Percentiles rank a stretch among this genome's conserved stretches.
These are phyloP conservation scores for Macrosoma leucophasiata DNA, from an alignment of 2,888 invertebrate species.

Conservation along the genomic window DNA sequence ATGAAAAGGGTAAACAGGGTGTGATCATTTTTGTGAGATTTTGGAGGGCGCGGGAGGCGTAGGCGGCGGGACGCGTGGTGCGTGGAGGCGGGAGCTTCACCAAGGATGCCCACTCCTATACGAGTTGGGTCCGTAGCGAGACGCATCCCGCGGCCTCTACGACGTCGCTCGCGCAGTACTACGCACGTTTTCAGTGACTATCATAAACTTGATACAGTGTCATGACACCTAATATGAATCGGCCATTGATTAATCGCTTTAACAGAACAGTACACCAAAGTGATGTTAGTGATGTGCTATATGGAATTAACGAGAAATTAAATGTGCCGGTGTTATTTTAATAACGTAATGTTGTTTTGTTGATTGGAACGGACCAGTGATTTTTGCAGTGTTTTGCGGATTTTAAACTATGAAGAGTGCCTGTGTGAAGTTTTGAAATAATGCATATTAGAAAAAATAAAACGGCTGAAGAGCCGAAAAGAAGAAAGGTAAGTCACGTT, in stretches of 20 bases:
- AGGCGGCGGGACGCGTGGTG: slow-evolving; percentile 30
- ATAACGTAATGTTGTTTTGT: too few species aligned
- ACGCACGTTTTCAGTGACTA: slow-evolving; percentile 19
- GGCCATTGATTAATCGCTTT: slow-evolving; percentile 19
- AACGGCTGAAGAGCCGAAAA: slow-evolving; percentile 49
- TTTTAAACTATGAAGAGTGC: slow-evolving; percentile 10
- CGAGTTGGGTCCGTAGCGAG: slow-evolving; percentile 48
- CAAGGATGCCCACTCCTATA: slow-evolving; percentile 51
- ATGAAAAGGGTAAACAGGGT: slow-evolving; percentile 27
- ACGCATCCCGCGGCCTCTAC: slow-evolving; percentile 42
- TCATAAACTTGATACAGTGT: slow-evolving; percentile 10
- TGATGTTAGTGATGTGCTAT: slow-evolving; percentile 22
- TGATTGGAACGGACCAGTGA: too few species aligned
- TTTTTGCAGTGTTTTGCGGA: too few species aligned
- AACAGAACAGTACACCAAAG: too few species aligned
- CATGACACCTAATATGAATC: slow-evolving; percentile 20
- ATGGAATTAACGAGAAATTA: too few species aligned
- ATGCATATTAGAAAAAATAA: slow-evolving; percentile 45
- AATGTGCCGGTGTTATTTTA: too few species aligned
- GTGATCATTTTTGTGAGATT: slow-evolving; percentile 36
- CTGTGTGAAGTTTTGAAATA: too few species aligned
- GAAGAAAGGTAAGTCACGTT: slow-evolving; percentile 50
- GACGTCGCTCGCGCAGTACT: slow-evolving; percentile 15
- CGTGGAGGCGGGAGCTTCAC: slow-evolving; percentile 44
- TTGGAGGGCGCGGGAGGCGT: slow-evolving; percentile 41